phyloP scores from a whole-genome alignment of 2,113 vertebrate genomes.

The Corythoichthys haematopterus region DNA sequence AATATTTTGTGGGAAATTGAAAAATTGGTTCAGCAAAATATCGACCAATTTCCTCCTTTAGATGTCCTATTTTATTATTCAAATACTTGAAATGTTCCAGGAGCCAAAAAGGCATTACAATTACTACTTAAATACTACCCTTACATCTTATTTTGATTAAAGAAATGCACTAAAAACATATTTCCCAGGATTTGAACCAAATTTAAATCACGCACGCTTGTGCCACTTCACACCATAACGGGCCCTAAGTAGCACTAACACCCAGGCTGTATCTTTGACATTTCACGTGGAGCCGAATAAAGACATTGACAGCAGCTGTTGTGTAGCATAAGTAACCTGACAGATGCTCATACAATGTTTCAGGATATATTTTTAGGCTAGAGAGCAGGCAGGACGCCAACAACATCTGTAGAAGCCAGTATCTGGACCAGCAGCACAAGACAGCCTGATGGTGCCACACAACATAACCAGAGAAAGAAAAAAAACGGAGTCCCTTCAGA shows the following conservation, averaged over 20 bases:
- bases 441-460: conserved; percentile 7
- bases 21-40: too few relatives aligned
- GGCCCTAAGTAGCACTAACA: conserved; percentile 21
- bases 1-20: too few relatives aligned
- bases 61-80: too few relatives aligned
- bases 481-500: not conserved
- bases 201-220: not conserved
- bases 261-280: not conserved
- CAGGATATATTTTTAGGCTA: conserved; percentile 14
- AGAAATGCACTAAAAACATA: too few relatives aligned
- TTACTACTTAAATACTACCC: too few relatives aligned
- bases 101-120: too few relatives aligned
- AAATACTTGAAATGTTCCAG: too few relatives aligned
- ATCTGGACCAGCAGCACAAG: conserved; percentile 13
- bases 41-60: too few relatives aligned
- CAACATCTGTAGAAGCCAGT: conserved; percentile 16
- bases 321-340: not conserved
- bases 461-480: too few relatives aligned
- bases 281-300: conserved; percentile 9
- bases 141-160: too few relatives aligned
- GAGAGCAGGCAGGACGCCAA: not conserved
- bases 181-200: not conserved
- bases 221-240: not conserved
- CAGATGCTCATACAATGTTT: not conserved
- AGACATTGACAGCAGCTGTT: conserved; percentile 15